Evolutionary conservation across 2,797 vertebrate genomes (phyloP), one percentile per base, ranked within the genome.

Genomic region (Pantherophis vulpinus): DNA sequence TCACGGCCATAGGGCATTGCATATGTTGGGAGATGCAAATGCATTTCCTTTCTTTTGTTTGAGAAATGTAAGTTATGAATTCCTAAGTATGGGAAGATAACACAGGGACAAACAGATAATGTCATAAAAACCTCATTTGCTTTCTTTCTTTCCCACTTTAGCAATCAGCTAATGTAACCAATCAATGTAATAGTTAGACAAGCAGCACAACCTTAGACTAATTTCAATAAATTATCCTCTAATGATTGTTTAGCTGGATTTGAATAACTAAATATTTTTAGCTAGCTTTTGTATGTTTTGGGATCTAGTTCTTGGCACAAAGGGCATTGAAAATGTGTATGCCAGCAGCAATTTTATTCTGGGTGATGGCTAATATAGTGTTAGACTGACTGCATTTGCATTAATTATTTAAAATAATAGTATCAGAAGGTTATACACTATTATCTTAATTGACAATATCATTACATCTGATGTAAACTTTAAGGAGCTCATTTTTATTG

Each of bases 141-240:
- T 74, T 54, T 12, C 8, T 79, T 11, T 6, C 58, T 93, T 88
- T 94, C 90, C 93, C 91, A 70, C 60, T 56, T 92, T 87, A 87
- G 87, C 83, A 91, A 83, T 83, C 93, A 92, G 90, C 27, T 79
- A 25, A 59, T 92, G 94, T 58, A 96, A 32, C 74, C n/a, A 93
- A 95, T 95, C 91, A 29, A 94, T 94, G 93, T 93, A 93, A 95
- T 74, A 91, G 94, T 92, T 61, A 93, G 90, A 94, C 16, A 14
- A 86, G 74, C 91, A 95, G 89, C n/a, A 37, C 93, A 93, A 94
- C 83, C 90, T 95, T 70, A 94, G 95, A 94, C 92, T 88, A 58
- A 92, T 95, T 95, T 94, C 91, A 95, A 94, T 95, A 96, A 95
- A 95, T 90, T 96, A 90, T 55, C 8, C 95, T 95, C 60, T 94